Conservation (phyloP, 2,888 invertebrate species). For the Acanthoscelides obtectus region DNA sequence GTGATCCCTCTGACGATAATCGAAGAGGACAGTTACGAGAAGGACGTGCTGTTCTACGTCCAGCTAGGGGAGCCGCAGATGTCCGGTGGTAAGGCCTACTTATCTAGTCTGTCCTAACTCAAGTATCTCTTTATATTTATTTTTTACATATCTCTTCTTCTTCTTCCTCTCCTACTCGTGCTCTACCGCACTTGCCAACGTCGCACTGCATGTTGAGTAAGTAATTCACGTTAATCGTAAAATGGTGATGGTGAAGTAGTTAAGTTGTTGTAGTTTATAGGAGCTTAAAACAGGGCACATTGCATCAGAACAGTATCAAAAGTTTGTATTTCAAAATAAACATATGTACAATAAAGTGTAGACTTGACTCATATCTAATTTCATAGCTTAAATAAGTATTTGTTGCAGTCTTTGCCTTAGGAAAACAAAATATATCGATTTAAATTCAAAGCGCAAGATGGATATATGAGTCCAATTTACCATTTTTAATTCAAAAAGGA, state of each 20-base stretch:
- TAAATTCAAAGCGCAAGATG: too few relatives aligned
- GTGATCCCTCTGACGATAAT: conserved; percentile 79
- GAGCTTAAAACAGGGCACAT: neutral
- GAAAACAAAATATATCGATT: too few relatives aligned
- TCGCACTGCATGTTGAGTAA: conserved; percentile 47
- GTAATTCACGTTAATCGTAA: conserved; percentile 29
- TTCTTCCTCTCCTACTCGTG: conserved; percentile 18
- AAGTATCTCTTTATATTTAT: conserved; percentile 23
- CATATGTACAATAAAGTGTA: too few relatives aligned
- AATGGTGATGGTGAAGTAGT: neutral
- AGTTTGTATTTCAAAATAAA: too few relatives aligned
- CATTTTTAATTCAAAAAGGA: too few relatives aligned
- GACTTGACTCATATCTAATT: too few relatives aligned
- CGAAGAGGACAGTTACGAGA: conserved; percentile 97
- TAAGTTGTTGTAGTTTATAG: neutral
- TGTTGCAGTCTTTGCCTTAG: too few relatives aligned
- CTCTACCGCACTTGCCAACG: conserved; percentile 35
- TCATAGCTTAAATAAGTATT: too few relatives aligned
- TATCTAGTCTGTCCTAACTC: conserved; percentile 5
- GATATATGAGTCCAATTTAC: too few relatives aligned
- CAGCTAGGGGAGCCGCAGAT: conserved; percentile 86
- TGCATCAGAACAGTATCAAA: neutral
- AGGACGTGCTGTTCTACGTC: conserved; percentile 89
- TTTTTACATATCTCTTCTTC: conserved; percentile 38
- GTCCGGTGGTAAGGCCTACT: conserved; percentile 72